Conservation (phyloP, 2,113 vertebrate species). For the Pithys albifrons region DNA sequence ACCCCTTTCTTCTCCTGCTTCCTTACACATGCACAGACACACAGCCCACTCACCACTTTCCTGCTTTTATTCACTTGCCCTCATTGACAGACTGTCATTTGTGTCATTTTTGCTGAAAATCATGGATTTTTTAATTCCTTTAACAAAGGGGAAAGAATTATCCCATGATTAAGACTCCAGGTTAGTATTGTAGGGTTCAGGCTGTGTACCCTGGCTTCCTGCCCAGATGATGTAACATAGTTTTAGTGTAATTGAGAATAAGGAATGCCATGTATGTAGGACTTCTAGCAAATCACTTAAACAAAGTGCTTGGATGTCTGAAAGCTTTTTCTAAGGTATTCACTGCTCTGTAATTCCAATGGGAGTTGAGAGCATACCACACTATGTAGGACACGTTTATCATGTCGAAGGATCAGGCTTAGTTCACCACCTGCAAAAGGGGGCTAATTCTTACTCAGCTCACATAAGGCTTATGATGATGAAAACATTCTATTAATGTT, state of each 20-base stretch:
- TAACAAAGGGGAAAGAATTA: neutral
- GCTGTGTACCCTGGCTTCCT: slow-evolving; percentile 2
- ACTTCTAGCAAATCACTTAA: slow-evolving; percentile 39
- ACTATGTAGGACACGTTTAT: neutral
- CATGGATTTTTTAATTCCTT: neutral
- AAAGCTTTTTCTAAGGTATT: slow-evolving; percentile 47
- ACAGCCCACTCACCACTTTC: neutral
- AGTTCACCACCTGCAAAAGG: slow-evolving; percentile 55
- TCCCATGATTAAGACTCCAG: neutral
- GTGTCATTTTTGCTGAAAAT: neutral
- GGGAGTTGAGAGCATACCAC: slow-evolving; percentile 7
- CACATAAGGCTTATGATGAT: slow-evolving; percentile 50
- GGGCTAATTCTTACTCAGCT: slow-evolving; percentile 55
- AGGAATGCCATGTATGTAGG: slow-evolving; percentile 2
- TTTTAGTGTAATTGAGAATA: slow-evolving; percentile 37
- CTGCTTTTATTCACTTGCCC: neutral
- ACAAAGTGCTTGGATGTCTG: slow-evolving; percentile 28
- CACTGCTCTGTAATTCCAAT: slow-evolving; percentile 1
- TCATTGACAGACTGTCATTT: neutral
- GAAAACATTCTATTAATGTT: slow-evolving; percentile 69
- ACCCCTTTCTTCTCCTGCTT: neutral
- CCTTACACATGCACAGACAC: neutral
- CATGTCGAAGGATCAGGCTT: slow-evolving; percentile 40
- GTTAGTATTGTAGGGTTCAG: neutral
- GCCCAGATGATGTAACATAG: slow-evolving; percentile 15